Percentiles rank a stretch among this genome's conserved stretches.
These are phyloP conservation scores for Dinomys branickii DNA, from an alignment of 2,113 vertebrate species.

Conservation along the genomic window DNA sequence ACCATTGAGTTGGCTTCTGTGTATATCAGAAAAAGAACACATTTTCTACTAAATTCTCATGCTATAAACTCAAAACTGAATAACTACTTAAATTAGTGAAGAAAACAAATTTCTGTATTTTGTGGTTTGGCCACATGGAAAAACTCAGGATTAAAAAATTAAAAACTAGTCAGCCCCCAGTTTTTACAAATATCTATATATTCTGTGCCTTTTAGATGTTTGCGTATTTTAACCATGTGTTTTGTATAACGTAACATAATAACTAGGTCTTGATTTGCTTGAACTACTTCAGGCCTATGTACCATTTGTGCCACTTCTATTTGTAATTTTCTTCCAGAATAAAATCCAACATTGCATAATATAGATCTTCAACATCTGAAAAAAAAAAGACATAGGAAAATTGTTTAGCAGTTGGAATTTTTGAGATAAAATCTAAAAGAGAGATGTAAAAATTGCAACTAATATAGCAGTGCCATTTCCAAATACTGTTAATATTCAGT, in stretches of 20 bases:
- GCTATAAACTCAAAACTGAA: conserved; percentile 33
- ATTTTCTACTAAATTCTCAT: conserved; percentile 49
- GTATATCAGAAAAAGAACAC: background rate
- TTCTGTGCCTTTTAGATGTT: conserved; percentile 4
- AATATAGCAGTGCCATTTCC: background rate
- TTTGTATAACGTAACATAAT: conserved; percentile 22
- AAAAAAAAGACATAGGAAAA: background rate
- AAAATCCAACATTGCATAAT: background rate
- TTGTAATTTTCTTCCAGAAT: background rate
- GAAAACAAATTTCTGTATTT: conserved; percentile 47
- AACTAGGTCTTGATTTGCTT: background rate
- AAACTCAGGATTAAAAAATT: background rate
- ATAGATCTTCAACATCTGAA: background rate
- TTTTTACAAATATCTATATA: conserved; percentile 40
- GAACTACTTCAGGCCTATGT: background rate
- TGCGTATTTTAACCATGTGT: background rate
- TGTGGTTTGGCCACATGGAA: conserved; percentile 6
- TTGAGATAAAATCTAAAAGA: background rate
- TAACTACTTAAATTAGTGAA: conserved; percentile 39
- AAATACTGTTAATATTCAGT: background rate
- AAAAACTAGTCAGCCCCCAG: background rate
- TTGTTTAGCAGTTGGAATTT: background rate
- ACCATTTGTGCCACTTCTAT: background rate
- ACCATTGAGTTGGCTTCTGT: background rate
- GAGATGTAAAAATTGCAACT: background rate